A percentile compares a stretch with the other conserved stretches of the same genome.
Conservation (phyloP, 2,797 vertebrate genomes). For the Erithacus rubecula region DNA sequence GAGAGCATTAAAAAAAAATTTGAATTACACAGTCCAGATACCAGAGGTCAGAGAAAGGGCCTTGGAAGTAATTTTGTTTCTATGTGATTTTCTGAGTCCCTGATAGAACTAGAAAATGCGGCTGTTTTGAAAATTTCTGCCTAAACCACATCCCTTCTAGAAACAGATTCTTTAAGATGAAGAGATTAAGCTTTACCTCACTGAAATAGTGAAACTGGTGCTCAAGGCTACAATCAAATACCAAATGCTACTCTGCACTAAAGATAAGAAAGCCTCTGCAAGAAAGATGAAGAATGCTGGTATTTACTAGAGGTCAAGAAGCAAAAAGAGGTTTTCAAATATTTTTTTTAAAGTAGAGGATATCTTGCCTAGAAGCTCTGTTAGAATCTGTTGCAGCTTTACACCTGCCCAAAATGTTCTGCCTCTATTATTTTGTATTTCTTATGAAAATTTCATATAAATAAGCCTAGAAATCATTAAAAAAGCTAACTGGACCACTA, state of each 20-base stretch:
- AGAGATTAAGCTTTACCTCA: neutral
- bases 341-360: neutral
- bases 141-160: neutral
- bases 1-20: neutral
- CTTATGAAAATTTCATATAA: neutral
- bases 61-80: neutral
- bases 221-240: neutral
- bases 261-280: neutral
- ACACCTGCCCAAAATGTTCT: neutral
- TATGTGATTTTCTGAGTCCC: neutral
- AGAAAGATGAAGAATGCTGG: neutral
- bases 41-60: neutral
- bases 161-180: neutral
- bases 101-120: neutral
- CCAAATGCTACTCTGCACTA: neutral
- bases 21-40: neutral
- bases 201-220: neutral
- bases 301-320: neutral
- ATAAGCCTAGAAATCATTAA: neutral
- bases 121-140: neutral
- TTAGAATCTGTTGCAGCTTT: neutral
- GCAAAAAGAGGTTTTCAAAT: neutral
- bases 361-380: neutral
- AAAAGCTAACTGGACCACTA: neutral
- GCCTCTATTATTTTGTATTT: neutral